These are phyloP conservation scores for Bombyx mandarina DNA, from an alignment of 1,140 invertebrate genomes.

Conservation along the genomic window DNA sequence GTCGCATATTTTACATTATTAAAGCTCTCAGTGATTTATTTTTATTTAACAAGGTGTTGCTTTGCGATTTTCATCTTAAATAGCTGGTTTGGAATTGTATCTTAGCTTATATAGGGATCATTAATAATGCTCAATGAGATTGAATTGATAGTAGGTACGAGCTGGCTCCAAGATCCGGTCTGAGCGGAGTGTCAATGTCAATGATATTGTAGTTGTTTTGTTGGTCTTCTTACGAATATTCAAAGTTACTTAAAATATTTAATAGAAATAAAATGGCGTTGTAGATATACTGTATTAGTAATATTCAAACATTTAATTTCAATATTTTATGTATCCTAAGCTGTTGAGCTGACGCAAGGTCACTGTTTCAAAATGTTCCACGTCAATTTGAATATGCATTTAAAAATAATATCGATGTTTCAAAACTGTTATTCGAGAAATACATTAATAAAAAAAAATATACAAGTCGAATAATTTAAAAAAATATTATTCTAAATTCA, in stretches of 20 bases:
- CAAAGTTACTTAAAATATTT: no score
- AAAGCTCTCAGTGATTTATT: no score
- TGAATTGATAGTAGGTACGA: slow-evolving; percentile 14
- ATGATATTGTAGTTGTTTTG: slow-evolving; percentile 12
- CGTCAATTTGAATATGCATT: neutral
- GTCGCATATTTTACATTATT: neutral
- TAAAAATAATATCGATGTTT: neutral
- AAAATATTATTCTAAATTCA: no score
- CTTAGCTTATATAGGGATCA: neutral
- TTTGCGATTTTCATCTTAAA: no score
- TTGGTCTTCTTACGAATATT: neutral
- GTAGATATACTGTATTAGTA: no score
- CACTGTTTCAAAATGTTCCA: no score
- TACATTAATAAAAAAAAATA: neutral
- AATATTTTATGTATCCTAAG: no score
- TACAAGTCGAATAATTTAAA: neutral
- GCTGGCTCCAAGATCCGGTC: slow-evolving; percentile 47
- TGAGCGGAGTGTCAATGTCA: slow-evolving; percentile 53
- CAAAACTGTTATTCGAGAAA: neutral
- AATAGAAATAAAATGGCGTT: no score
- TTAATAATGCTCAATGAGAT: slow-evolving; percentile 10
- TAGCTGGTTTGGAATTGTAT: no score
- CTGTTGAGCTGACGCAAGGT: no score
- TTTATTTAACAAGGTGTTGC: no score
- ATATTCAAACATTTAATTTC: no score